Evolutionary conservation across 2,888 invertebrate genomes (phyloP).

Genomic region (Chloroclysta siterata): DNA sequence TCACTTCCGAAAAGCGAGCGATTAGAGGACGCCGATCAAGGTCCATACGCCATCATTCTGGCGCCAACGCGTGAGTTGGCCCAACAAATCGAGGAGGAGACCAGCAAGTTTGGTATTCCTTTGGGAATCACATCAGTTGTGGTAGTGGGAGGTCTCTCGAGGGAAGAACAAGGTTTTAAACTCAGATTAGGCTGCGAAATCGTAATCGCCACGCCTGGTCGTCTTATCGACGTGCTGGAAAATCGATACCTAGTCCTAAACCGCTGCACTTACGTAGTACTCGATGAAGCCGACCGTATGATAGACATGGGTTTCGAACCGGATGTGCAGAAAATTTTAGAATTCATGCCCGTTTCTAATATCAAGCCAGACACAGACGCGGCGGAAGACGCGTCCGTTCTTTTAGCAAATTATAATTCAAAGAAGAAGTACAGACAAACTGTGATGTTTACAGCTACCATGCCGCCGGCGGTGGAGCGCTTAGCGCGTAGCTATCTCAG

Average conservation of each 20-base stretch:
- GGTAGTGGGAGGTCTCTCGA: slow-evolving; percentile 98
- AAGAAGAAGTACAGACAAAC: slow-evolving; percentile 99
- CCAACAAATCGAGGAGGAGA: slow-evolving; percentile 99
- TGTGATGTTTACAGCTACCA: slow-evolving; percentile 99
- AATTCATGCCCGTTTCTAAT: slow-evolving; percentile 99
- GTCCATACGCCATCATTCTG: slow-evolving; percentile 99
- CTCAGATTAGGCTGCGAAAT: slow-evolving; percentile 99
- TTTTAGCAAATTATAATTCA: slow-evolving; percentile 96
- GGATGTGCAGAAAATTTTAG: slow-evolving; percentile 98
- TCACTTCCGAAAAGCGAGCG: slow-evolving; percentile 98
- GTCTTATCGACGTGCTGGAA: slow-evolving; percentile 98
- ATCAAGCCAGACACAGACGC: slow-evolving; percentile 99
- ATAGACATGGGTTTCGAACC: slow-evolving; percentile 99
- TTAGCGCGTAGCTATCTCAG: slow-evolving; percentile 97
- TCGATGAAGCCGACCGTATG: slow-evolving; percentile 99
- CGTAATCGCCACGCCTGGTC: slow-evolving; percentile 99
- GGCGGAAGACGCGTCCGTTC: slow-evolving; percentile 96
- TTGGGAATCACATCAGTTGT: slow-evolving; percentile 97
- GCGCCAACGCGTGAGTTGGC: slow-evolving; percentile 99
- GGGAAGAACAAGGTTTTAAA: slow-evolving; percentile 99
- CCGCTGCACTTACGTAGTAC: slow-evolving; percentile 98
- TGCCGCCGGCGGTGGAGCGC: slow-evolving; percentile 99
- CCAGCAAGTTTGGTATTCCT: slow-evolving; percentile 97
- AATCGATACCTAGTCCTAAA: slow-evolving; percentile 98
- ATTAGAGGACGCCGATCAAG: slow-evolving; percentile 95